Percentiles rank a stretch among this genome's conserved stretches.
These are phyloP conservation scores for Muscidifurax raptorellus DNA, from an alignment of 1,140 invertebrate genomes.

Conservation along the genomic window DNA sequence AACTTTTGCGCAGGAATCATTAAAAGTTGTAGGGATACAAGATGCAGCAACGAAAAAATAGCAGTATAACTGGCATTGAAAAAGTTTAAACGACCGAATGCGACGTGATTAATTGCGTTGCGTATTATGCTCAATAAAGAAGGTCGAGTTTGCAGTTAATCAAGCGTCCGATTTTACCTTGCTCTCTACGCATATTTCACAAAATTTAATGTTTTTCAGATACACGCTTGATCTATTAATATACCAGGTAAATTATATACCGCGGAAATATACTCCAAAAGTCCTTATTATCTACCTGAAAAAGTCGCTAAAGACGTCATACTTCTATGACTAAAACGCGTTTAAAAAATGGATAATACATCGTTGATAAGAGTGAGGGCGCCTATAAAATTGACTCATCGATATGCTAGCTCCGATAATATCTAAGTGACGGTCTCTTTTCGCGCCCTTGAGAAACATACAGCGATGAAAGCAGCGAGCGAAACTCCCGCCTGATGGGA, in stretches of 20 bases:
- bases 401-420: not conserved
- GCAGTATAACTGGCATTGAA: not conserved
- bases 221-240: too few relatives aligned
- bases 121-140: too few relatives aligned
- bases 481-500: not conserved
- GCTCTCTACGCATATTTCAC: not conserved
- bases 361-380: not conserved
- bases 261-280: not conserved
- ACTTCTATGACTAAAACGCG: not conserved
- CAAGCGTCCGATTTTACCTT: not conserved
- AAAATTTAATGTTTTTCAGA: not conserved
- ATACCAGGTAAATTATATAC: too few relatives aligned
- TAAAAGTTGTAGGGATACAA: too few relatives aligned
- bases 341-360: not conserved
- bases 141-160: not conserved
- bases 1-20: not conserved
- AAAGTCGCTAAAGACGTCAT: not conserved
- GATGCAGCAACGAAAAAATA: too few relatives aligned
- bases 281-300: not conserved
- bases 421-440: not conserved
- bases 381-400: not conserved
- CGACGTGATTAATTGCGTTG: not conserved
- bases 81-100: not conserved
- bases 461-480: not conserved
- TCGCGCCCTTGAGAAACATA: not conserved